These are phyloP conservation scores for Cryptosula pallasiana DNA, from an alignment of 2,888 invertebrate species.

Conservation along the genomic window DNA sequence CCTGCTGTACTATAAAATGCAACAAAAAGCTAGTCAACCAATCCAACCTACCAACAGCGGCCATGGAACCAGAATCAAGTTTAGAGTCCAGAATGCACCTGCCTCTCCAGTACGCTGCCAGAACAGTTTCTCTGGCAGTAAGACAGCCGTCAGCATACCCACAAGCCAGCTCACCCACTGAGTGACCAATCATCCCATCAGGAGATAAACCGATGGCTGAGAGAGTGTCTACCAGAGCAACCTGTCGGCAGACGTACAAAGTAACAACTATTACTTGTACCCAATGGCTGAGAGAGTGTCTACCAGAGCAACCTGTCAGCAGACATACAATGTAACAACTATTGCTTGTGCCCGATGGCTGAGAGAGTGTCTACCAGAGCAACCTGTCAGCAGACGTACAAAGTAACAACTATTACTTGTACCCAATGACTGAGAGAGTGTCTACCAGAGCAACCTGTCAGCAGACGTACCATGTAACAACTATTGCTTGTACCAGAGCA, in stretches of 20 bases:
- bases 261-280: too few species aligned
- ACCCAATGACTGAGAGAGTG: too few species aligned
- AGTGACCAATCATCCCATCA: conserved; percentile 94
- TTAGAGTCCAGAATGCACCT: conserved; percentile 47
- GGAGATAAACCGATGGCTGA: conserved; percentile 69
- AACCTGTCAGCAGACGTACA: conserved; percentile 61
- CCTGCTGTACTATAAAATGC: too few species aligned
- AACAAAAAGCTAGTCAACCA: too few species aligned
- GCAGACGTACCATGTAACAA: too few species aligned
- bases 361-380: conserved; percentile 84
- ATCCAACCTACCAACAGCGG: conserved; percentile 51
- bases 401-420: too few species aligned
- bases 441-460: too few species aligned
- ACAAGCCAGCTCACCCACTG: conserved; percentile 87
- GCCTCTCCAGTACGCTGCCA: conserved; percentile 84
- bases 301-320: too few species aligned
- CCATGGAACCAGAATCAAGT: conserved; percentile 50
- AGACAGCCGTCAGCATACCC: conserved; percentile 96
- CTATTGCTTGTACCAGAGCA: too few species aligned
- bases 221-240: conserved; percentile 87
- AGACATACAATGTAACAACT: conserved; percentile 92
- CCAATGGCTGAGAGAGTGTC: too few species aligned
- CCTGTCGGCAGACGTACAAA: conserved; percentile 57
- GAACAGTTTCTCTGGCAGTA: conserved; percentile 85
- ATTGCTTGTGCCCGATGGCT: conserved; percentile 84